Evolutionary conservation across 2,797 vertebrate species (phyloP), one percentile per base, ranked within the genome.

Genomic region (Hylomyscus alleni): DNA sequence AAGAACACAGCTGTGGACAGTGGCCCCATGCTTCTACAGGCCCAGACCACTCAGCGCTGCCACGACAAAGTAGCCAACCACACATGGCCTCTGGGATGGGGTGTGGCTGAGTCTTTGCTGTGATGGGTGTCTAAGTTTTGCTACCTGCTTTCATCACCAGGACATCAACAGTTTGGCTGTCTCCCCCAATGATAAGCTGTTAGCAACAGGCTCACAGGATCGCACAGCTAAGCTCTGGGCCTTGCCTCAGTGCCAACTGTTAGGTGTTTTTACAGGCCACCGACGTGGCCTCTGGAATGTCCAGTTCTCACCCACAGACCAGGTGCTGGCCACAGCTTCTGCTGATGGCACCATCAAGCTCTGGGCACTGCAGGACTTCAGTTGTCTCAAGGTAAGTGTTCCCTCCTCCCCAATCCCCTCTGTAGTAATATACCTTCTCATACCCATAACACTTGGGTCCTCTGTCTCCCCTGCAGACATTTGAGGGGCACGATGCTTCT

Each of bases 131-230:
- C 58, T 92, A 29, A 97, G 20, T 11, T 78, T 89, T 24, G 29
- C 31, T 4, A 20, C 11, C 54, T 89, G 14, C 50, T 81, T 26
- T 56, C 2, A 0, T 56, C 67, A 12, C 7, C 95, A 99, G 99
- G 99, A 99, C 76, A 98, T 99, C 47, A 99, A 99, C 99, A 99
- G 99, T 0, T 98, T 99, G 84, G 98, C 99, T 0, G 97, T 99
- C 20, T 99, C 99, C 3, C 99, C 99, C 20, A 99, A 99, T 0
- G 99, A 99, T 98, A 99, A 99, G 96, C 99, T 99, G 96, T 95
- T 99, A 84, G 99, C 99, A 10, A 99, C 99, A 0, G 99, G 99
- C 90, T 99, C 99, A 0, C 99, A 99, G 98, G 99, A 99, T 97
- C 98, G 99, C 52, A 99, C 99, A 0, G 99, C 99, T 95, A 99